These are phyloP conservation scores for Lerista edwardsae DNA, from an alignment of 2,797 vertebrate species.

Conservation along the genomic window DNA sequence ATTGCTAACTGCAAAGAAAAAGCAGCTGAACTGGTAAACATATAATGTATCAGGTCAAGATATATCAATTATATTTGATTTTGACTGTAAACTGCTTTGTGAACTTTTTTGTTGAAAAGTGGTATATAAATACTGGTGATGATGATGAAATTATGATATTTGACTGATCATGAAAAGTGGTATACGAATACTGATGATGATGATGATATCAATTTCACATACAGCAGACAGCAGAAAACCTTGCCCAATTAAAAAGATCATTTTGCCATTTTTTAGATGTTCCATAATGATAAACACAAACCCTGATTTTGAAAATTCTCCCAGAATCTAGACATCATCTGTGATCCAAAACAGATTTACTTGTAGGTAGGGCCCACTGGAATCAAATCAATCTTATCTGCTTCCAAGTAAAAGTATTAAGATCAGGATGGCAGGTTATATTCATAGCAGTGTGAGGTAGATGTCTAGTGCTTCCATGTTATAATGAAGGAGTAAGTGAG, in stretches of 20 bases:
- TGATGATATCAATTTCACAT: neutral
- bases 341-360: neutral
- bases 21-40: slow-evolving; percentile 17
- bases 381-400: neutral
- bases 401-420: neutral
- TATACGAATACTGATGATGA: too few relatives aligned
- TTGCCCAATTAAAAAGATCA: neutral
- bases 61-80: too few relatives aligned
- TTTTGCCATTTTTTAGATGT: neutral
- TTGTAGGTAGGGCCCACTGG: neutral
- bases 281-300: slow-evolving; percentile 8
- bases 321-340: neutral
- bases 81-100: too few relatives aligned
- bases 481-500: neutral
- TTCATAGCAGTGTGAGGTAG: neutral
- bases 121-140: too few relatives aligned
- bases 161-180: too few relatives aligned
- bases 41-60: neutral
- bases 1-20: slow-evolving; percentile 42
- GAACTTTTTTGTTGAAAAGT: too few relatives aligned
- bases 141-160: too few relatives aligned
- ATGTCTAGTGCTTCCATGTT: too few relatives aligned
- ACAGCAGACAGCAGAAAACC: neutral
- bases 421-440: neutral
- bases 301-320: neutral